Conservation (phyloP, 2,888 invertebrate species). For the Thymelicus lineola region DNA sequence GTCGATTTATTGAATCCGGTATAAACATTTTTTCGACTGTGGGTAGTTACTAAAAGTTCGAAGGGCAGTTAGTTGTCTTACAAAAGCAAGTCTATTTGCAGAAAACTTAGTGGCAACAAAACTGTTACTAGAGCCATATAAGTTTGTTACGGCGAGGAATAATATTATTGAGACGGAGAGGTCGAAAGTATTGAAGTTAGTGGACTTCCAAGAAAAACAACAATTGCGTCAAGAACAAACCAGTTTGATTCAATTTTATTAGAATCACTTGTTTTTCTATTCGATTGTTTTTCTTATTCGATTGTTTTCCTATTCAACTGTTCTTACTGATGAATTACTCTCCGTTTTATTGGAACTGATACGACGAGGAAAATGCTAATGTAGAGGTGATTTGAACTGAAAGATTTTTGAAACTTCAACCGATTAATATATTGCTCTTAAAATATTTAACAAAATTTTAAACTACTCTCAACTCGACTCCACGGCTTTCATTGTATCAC, state of each 20-base stretch:
- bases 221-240: constrained; percentile 31
- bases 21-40: too few species aligned
- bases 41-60: too few species aligned
- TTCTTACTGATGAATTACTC: constrained; percentile 7
- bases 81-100: background rate
- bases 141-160: constrained; percentile 33
- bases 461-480: constrained; percentile 40
- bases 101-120: constrained; percentile 15
- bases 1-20: too few species aligned
- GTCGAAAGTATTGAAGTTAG: constrained; percentile 37
- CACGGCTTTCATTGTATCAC: constrained; percentile 35
- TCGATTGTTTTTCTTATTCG: constrained; percentile 34
- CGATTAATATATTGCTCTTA: background rate
- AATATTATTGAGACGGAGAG: constrained; percentile 33
- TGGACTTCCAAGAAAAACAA: constrained; percentile 37
- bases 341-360: too few species aligned
- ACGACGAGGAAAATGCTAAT: too few species aligned
- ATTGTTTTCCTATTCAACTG: constrained; percentile 32
- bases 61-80: too few species aligned
- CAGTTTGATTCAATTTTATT: constrained; percentile 29
- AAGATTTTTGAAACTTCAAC: too few species aligned
- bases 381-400: too few species aligned
- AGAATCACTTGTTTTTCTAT: constrained; percentile 34
- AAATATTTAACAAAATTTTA: background rate
- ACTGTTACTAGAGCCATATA: constrained; percentile 30